phyloP scores from a whole-genome alignment of 2,113 vertebrate species.

The Pelecanoides urinatrix region DNA sequence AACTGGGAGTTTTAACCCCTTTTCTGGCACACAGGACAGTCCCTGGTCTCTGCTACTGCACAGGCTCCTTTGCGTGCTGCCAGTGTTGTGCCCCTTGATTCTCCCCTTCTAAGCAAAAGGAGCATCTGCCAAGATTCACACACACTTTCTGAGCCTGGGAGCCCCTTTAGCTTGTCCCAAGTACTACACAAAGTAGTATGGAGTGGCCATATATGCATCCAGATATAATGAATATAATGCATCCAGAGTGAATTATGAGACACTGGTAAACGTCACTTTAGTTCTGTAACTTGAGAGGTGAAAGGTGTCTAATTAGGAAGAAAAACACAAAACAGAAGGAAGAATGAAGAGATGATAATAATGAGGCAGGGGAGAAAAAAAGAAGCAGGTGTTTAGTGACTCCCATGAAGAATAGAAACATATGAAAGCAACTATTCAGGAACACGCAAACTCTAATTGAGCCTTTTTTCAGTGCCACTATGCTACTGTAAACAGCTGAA shows the following conservation, averaged over 20 bases:
- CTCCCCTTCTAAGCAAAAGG: not conserved
- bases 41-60: not conserved
- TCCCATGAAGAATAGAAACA: not conserved
- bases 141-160: not conserved
- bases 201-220: not conserved
- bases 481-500: not conserved
- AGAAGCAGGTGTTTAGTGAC: not conserved
- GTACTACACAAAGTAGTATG: not conserved
- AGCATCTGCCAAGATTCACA: not conserved
- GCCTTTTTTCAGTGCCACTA: not conserved
- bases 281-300: not conserved
- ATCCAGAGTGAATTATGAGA: not conserved
- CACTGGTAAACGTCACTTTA: not conserved
- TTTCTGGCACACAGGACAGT: not conserved
- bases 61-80: accelerated
- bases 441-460: not conserved
- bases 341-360: not conserved
- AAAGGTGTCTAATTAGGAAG: not conserved
- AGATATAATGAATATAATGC: not conserved
- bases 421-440: not conserved
- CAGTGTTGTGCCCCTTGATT: not conserved
- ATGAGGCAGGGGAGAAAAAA: not conserved
- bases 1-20: not conserved
- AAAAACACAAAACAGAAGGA: not conserved
- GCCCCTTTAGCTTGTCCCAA: not conserved